These are phyloP conservation scores for Lycorma delicatula DNA, from an alignment of 1,140 invertebrate species.

Conservation along the genomic window DNA sequence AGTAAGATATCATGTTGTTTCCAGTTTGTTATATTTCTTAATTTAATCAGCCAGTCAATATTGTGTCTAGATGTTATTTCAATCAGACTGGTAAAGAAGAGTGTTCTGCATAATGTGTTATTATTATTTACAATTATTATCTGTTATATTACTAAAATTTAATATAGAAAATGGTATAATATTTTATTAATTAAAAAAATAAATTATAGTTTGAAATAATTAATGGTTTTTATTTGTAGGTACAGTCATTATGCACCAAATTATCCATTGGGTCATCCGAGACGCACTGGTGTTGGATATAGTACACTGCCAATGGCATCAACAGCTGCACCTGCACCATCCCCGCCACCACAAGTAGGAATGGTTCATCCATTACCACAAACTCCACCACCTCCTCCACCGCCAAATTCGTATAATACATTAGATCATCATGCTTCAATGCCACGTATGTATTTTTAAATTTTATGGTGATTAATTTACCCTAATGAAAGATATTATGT, in stretches of 20 bases:
- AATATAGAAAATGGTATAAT: too few relatives aligned
- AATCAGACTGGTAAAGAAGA: too few relatives aligned
- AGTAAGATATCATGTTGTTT: too few relatives aligned
- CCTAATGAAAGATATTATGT: too few relatives aligned
- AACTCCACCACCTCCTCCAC: conserved; percentile 46
- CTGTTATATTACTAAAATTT: neutral
- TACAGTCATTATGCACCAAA: conserved; percentile 90
- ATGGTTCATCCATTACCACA: conserved; percentile 39
- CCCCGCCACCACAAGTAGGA: conserved; percentile 32
- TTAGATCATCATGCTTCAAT: conserved; percentile 58
- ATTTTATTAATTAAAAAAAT: too few relatives aligned
- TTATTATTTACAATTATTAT: too few relatives aligned
- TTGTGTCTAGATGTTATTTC: too few relatives aligned
- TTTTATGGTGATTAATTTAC: too few relatives aligned
- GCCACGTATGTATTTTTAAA: conserved; percentile 67
- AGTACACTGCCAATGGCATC: conserved; percentile 60
- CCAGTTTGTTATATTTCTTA: too few relatives aligned
- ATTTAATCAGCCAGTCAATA: too few relatives aligned
- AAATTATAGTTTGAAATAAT: neutral
- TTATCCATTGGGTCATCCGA: conserved; percentile 74
- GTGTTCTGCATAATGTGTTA: too few relatives aligned
- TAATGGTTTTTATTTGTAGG: conserved; percentile 46
- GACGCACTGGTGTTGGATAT: conserved; percentile 72
- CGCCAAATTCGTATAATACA: conserved; percentile 33
- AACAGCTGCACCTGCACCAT: conserved; percentile 26